phyloP scores from a whole-genome alignment of 1,140 invertebrate species.

The Pectinophora gossypiella region DNA sequence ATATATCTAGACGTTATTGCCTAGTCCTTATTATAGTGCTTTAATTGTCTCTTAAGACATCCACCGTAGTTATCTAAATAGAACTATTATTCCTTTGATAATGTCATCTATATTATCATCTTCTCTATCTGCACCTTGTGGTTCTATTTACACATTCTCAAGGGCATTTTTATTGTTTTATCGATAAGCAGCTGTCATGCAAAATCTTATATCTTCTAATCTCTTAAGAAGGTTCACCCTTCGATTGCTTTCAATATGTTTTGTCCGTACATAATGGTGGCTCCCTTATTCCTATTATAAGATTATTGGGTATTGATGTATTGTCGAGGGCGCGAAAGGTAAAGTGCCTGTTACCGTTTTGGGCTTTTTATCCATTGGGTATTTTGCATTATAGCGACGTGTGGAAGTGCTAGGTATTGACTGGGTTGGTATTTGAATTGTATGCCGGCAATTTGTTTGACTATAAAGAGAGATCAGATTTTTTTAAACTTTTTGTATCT shows the following conservation, averaged over 20 bases:
- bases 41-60: too few relatives aligned
- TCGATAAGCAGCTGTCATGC: slow-evolving; percentile 34
- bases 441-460: too few relatives aligned
- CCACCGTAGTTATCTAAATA: too few relatives aligned
- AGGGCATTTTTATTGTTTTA: neutral
- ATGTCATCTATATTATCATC: too few relatives aligned
- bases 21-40: too few relatives aligned
- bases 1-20: too few relatives aligned
- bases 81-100: too few relatives aligned
- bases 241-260: slow-evolving; percentile 29
- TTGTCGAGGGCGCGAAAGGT: slow-evolving; percentile 60
- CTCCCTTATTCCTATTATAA: slow-evolving; percentile 48
- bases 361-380: slow-evolving; percentile 3
- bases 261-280: slow-evolving; percentile 22
- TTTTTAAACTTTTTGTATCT: too few relatives aligned
- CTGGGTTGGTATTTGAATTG: neutral
- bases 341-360: slow-evolving; percentile 54
- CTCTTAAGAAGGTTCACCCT: slow-evolving; percentile 26
- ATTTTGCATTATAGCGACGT: slow-evolving; percentile 7
- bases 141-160: neutral
- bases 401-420: slow-evolving; percentile 25
- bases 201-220: slow-evolving; percentile 44
- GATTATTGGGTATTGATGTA: slow-evolving; percentile 68
- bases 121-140: neutral
- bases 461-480: too few relatives aligned